These are phyloP conservation scores for Rhinoraja longicauda DNA, from an alignment of 2,797 vertebrate genomes.

Conservation along the genomic window DNA sequence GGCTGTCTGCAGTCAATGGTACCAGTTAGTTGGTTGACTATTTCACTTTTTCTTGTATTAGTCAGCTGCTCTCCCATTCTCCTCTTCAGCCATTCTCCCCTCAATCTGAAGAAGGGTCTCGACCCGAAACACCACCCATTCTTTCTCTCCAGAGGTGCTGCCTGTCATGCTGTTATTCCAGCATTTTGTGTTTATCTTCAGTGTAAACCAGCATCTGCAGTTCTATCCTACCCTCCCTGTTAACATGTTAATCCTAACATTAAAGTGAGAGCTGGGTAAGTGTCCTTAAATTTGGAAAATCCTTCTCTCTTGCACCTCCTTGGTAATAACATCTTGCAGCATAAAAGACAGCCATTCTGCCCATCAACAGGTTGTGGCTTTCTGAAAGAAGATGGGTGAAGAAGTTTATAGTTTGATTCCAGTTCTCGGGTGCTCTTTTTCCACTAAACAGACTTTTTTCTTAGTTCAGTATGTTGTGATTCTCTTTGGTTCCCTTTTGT, in stretches of 20 bases:
- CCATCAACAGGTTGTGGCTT: background rate
- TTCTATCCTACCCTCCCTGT: background rate
- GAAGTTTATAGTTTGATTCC: no score
- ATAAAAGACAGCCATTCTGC: background rate
- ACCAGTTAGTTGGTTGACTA: slow-evolving; percentile 24
- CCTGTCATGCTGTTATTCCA: no score
- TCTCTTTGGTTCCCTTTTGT: no score
- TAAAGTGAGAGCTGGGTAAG: background rate
- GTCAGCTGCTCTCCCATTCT: background rate
- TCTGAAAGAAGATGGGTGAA: no score
- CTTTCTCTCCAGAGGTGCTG: no score
- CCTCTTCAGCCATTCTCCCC: background rate
- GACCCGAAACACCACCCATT: no score
- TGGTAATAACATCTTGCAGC: background rate
- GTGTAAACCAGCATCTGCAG: no score
- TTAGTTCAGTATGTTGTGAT: no score
- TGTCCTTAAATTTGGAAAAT: background rate
- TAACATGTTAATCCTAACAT: background rate
- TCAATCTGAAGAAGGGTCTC: no score
- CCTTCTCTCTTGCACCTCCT: background rate
- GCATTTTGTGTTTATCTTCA: no score
- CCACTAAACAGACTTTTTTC: no score
- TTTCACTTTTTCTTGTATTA: background rate
- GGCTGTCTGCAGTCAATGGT: background rate
- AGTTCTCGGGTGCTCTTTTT: no score